Conservation (phyloP, 2,888 invertebrate genomes). For the Megalurothrips usitatus region DNA sequence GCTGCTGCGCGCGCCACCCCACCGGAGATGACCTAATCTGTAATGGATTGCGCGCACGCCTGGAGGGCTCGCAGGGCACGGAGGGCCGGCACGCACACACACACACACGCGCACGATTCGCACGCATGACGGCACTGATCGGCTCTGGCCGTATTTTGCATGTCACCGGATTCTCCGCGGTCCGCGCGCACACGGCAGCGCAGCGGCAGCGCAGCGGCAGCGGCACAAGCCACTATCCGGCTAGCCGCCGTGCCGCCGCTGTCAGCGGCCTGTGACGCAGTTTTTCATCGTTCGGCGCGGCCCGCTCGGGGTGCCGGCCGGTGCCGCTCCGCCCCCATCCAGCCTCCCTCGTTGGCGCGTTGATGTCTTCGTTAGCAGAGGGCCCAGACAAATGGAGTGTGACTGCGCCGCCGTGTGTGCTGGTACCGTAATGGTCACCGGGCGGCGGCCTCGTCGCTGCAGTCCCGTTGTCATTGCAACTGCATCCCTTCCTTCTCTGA, state of each 20-base stretch:
- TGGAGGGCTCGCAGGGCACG: neutral
- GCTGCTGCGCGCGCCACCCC: neutral
- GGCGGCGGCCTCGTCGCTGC: too few species aligned
- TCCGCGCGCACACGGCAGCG: neutral
- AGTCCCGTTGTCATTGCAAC: too few species aligned
- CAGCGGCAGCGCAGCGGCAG: neutral
- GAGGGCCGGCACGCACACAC: neutral
- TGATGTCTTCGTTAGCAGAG: constrained; percentile 5
- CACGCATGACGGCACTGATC: constrained; percentile 11
- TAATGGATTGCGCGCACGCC: constrained; percentile 8
- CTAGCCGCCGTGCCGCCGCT: neutral
- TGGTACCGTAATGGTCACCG: too few species aligned
- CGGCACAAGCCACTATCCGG: neutral
- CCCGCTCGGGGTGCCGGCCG: neutral
- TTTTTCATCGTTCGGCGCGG: neutral
- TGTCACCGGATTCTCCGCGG: constrained; percentile 18
- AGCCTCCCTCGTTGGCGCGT: neutral
- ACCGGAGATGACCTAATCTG: constrained; percentile 23
- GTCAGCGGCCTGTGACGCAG: neutral
- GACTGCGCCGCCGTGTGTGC: neutral
- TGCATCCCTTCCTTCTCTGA: too few species aligned
- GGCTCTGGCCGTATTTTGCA: constrained; percentile 21
- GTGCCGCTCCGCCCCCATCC: neutral
- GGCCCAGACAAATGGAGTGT: neutral
- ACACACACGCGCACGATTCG: neutral